phyloP scores from a whole-genome alignment of 2,113 vertebrate species.

The Neodon shergylaensis region DNA sequence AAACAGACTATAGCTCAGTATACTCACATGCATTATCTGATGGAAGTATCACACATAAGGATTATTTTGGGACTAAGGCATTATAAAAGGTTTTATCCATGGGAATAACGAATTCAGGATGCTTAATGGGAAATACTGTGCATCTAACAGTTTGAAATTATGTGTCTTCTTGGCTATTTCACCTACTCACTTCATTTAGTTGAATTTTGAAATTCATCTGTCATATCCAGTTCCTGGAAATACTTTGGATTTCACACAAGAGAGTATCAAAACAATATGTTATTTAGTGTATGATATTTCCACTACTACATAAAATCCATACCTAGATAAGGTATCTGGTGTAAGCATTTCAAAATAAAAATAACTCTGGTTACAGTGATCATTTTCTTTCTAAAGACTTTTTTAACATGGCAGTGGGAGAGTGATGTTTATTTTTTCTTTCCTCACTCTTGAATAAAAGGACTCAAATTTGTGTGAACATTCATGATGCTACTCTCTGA shows the following conservation, averaged over 20 bases:
- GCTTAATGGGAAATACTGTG: not conserved
- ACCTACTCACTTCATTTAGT: not conserved
- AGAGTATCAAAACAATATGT: not conserved
- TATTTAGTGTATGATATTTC: slow-evolving; percentile 5
- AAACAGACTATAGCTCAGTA: not conserved
- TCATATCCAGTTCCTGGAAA: not conserved
- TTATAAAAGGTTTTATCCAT: not conserved
- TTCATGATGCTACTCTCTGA: not conserved
- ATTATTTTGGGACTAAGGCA: not conserved
- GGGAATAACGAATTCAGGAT: not conserved
- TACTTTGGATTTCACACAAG: slow-evolving; percentile 18
- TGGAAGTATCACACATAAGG: not conserved
- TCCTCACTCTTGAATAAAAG: not conserved
- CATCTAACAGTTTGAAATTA: not conserved
- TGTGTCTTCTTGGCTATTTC: not conserved
- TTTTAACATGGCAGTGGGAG: not conserved
- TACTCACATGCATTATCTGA: not conserved
- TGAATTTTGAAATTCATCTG: not conserved
- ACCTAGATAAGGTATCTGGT: not conserved
- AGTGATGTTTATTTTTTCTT: not conserved
- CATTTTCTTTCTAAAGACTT: not conserved
- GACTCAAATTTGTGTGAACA: not conserved
- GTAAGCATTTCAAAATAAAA: not conserved
- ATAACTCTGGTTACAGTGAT: not conserved
- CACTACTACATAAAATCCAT: not conserved